Conservation (phyloP, 2,888 invertebrate genomes). For the Toxonevra muliebris region DNA sequence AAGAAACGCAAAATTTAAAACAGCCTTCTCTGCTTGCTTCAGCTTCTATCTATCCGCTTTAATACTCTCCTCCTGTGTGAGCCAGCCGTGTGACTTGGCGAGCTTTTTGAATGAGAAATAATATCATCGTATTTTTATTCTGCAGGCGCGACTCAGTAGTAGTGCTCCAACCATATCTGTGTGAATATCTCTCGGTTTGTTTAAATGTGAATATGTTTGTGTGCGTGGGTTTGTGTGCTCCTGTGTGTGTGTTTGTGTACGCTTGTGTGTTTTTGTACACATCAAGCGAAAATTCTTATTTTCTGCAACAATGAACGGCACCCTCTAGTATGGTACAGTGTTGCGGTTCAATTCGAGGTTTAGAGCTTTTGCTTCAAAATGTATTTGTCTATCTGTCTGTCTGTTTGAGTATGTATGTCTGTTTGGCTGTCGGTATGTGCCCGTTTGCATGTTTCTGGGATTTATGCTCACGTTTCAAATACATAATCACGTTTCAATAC, state of each 20-base stretch:
- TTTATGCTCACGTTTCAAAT: constrained; percentile 27
- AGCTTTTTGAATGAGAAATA: constrained; percentile 27
- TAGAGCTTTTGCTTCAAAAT: constrained; percentile 12
- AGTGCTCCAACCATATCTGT: not conserved
- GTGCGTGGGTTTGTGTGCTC: constrained; percentile 2
- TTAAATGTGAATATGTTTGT: constrained; percentile 10
- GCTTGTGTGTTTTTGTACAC: constrained; percentile 40
- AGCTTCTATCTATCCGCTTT: constrained; percentile 20
- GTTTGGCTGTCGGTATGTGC: constrained; percentile 10
- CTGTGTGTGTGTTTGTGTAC: constrained; percentile 1
- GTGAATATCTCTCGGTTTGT: not conserved
- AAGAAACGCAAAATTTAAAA: constrained; percentile 4
- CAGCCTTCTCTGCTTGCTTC: too few relatives aligned
- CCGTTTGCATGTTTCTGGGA: constrained; percentile 18
- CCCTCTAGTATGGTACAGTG: constrained; percentile 38
- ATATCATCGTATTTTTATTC: constrained; percentile 4
- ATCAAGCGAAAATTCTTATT: constrained; percentile 55
- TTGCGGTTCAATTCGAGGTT: constrained; percentile 2
- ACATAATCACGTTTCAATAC: constrained; percentile 10
- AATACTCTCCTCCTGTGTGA: constrained; percentile 25
- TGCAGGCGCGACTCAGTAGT: not conserved
- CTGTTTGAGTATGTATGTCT: constrained; percentile 7
- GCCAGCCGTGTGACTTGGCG: constrained; percentile 11
- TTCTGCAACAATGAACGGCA: constrained; percentile 56
- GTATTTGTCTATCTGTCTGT: constrained; percentile 1